Conservation (phyloP, 2,797 vertebrate species). For the Phoxinus dragarum region DNA sequence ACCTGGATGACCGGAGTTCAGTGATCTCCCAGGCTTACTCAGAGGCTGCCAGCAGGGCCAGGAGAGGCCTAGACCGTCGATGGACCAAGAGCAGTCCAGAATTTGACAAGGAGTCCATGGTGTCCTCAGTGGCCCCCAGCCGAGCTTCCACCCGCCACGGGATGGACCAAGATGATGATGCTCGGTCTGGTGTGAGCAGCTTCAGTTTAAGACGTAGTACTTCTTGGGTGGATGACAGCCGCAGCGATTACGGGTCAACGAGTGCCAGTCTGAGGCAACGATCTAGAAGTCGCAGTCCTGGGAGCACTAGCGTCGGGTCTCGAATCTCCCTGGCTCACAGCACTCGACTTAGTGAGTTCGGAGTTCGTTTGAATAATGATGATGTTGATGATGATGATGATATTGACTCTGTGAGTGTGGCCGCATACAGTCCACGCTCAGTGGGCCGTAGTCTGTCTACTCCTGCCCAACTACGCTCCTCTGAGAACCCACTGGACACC, state of each 20-base stretch:
- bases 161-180: conserved; percentile 81
- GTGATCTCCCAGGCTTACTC: conserved; percentile 86
- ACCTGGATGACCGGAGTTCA: conserved; percentile 79
- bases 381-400: conserved; percentile 73
- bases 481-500: conserved; percentile 70
- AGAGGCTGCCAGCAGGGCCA: conserved; percentile 79
- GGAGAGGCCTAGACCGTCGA: conserved; percentile 86
- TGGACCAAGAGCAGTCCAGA: conserved; percentile 85
- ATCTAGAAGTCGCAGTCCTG: conserved; percentile 70
- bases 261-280: conserved; percentile 69
- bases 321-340: conserved; percentile 85
- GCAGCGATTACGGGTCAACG: conserved; percentile 64
- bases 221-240: conserved; percentile 83
- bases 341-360: conserved; percentile 84
- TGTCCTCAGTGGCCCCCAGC: conserved; percentile 84
- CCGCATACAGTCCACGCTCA: conserved; percentile 83
- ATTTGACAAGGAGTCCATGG: conserved; percentile 82
- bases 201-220: conserved; percentile 82
- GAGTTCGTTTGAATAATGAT: conserved; percentile 67
- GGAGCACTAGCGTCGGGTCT: conserved; percentile 73
- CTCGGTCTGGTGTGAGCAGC: conserved; percentile 80
- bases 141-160: conserved; percentile 79
- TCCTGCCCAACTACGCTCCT: conserved; percentile 79
- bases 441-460: conserved; percentile 87
- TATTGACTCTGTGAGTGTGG: conserved; percentile 79